Conservation (phyloP, 2,797 vertebrate genomes). For the Mus minutoides region DNA sequence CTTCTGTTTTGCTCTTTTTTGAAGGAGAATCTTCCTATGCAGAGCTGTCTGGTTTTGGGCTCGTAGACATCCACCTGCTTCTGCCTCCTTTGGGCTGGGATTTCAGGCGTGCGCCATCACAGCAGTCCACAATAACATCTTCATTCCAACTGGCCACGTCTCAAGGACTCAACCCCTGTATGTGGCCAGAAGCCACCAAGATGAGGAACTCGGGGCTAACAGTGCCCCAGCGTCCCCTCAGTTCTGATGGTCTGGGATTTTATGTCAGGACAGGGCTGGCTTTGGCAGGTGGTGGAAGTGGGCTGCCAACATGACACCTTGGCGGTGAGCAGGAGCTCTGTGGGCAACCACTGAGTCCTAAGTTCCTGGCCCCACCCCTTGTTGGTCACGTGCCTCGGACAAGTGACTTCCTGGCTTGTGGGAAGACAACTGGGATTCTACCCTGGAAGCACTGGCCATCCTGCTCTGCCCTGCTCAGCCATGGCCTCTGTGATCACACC, state of each 20-base stretch:
- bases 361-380: neutral
- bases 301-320: too few species aligned
- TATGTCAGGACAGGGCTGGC: rapidly evolving
- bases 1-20: neutral
- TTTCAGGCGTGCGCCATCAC: neutral
- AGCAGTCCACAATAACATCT: neutral
- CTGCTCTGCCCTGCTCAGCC: rapidly evolving
- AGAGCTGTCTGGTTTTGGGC: neutral
- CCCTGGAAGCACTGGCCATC: rapidly evolving
- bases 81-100: neutral
- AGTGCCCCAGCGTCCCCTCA: too few species aligned
- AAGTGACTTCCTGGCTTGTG: neutral
- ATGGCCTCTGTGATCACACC: neutral
- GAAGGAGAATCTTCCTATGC: neutral
- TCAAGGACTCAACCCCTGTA: neutral
- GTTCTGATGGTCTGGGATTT: neutral
- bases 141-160: neutral
- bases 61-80: neutral
- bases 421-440: neutral
- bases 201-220: rapidly evolving
- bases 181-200: neutral
- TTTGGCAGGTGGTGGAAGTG: neutral
- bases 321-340: neutral
- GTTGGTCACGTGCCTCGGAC: neutral
- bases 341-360: neutral